A percentile compares a stretch with the other conserved stretches of the same genome.
These are phyloP conservation scores for Caerostris extrusa DNA, from an alignment of 1,140 invertebrate genomes.

Conservation along the genomic window DNA sequence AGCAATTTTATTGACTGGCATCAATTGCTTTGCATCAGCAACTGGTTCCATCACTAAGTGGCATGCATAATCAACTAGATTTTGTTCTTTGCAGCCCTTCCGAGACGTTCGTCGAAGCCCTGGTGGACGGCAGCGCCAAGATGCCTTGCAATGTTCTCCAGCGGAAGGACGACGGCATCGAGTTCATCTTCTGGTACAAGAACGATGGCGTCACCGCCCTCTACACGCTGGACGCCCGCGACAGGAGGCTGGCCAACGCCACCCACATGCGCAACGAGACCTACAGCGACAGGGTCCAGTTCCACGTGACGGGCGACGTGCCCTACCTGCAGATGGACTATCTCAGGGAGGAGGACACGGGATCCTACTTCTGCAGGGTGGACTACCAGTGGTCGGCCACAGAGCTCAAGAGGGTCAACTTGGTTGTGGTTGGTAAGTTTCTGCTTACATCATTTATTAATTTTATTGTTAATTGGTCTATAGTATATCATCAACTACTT, in stretches of 20 bases:
- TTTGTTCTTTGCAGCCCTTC: slow-evolving; percentile 17
- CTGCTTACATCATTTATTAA: background rate
- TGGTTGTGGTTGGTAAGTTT: slow-evolving; percentile 91
- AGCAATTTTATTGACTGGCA: background rate
- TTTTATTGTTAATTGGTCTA: background rate
- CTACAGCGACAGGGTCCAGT: slow-evolving; percentile 43
- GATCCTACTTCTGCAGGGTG: slow-evolving; percentile 82
- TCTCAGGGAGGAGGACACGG: slow-evolving; percentile 73
- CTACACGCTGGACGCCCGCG: slow-evolving; percentile 78
- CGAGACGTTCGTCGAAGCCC: slow-evolving; percentile 82
- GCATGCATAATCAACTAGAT: too few species aligned
- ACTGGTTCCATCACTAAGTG: background rate
- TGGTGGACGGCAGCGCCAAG: slow-evolving; percentile 88
- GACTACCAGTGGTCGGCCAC: slow-evolving; percentile 91
- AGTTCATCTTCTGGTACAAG: slow-evolving; percentile 93
- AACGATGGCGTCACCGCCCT: slow-evolving; percentile 77
- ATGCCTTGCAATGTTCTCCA: slow-evolving; percentile 87
- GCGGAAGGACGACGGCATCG: slow-evolving; percentile 87
- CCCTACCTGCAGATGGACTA: slow-evolving; percentile 57
- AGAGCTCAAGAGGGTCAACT: slow-evolving; percentile 88
- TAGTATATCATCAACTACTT: background rate
- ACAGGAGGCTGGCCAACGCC: slow-evolving; percentile 49
- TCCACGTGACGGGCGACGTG: background rate
- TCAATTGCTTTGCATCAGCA: background rate
- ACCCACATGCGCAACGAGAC: slow-evolving; percentile 76